Percentiles rank a stretch among this genome's conserved stretches.
phyloP scores from a whole-genome alignment of 2,797 vertebrate genomes.

The Alca torda region DNA sequence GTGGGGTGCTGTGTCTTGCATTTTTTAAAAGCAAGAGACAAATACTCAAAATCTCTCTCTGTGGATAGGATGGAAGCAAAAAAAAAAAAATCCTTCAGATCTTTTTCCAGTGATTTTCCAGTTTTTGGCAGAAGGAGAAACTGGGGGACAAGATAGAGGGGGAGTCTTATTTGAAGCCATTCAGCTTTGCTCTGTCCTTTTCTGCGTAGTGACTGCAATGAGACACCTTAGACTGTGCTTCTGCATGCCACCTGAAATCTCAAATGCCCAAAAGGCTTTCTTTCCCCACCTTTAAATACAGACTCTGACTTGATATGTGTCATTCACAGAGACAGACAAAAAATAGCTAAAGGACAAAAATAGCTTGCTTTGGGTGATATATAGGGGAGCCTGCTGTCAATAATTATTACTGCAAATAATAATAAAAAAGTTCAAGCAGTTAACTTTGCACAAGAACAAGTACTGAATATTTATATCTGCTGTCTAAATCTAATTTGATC shows the following conservation, averaged over 20 bases:
- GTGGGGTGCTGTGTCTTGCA: not conserved
- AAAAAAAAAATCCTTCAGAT: not conserved
- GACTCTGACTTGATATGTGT: not conserved
- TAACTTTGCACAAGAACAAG: not conserved
- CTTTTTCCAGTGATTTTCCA: not conserved
- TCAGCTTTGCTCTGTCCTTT: not conserved
- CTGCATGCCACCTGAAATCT: not conserved
- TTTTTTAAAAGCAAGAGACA: not conserved
- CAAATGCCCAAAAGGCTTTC: not conserved
- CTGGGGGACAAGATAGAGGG: not conserved
- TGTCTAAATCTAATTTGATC: not conserved
- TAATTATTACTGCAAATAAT: not conserved
- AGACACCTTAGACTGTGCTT: not conserved
- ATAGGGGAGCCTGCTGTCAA: not conserved
- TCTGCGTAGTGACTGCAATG: not conserved
- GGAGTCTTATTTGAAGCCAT: not conserved
- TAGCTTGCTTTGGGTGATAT: not conserved
- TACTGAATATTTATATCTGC: not conserved
- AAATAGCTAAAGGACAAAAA: not conserved
- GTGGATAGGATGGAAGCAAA: not conserved
- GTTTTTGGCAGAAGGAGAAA: not conserved
- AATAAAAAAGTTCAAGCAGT: not conserved
- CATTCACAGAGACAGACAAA: not conserved
- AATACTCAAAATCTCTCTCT: not conserved
- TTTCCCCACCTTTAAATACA: not conserved